phyloP scores from a whole-genome alignment of 2,113 vertebrate genomes.

The Reinhardtius hippoglossoides region DNA sequence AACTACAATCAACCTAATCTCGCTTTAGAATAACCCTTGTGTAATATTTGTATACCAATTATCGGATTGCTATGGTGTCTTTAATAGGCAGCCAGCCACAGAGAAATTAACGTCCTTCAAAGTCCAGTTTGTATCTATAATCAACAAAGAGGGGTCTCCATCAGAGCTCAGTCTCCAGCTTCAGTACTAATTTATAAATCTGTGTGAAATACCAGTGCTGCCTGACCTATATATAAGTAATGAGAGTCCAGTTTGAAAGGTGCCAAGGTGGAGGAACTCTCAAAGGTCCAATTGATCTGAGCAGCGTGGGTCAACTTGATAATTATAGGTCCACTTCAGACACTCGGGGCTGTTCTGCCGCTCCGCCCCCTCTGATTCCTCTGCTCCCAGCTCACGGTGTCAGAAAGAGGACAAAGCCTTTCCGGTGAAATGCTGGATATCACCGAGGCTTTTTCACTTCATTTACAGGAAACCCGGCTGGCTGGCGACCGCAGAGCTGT shows the following conservation, averaged over 20 bases:
- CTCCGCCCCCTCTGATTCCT: slow-evolving; percentile 13
- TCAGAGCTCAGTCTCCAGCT: background rate
- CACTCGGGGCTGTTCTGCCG: background rate
- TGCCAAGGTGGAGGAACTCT: background rate
- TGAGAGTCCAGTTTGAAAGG: background rate
- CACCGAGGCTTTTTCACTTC: slow-evolving; percentile 48
- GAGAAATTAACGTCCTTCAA: background rate
- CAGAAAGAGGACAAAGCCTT: slow-evolving; percentile 41
- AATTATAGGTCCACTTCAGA: slow-evolving; percentile 29
- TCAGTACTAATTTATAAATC: background rate
- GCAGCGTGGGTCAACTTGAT: slow-evolving; percentile 15
- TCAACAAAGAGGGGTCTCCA: background rate
- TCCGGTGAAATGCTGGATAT: slow-evolving; percentile 29
- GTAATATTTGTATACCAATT: too few relatives aligned
- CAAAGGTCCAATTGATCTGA: slow-evolving; percentile 26
- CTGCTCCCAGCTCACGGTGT: background rate
- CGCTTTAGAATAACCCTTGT: too few relatives aligned
- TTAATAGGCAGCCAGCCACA: too few relatives aligned
- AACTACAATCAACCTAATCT: too few relatives aligned
- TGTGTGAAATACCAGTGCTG: background rate
- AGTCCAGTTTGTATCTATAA: background rate
- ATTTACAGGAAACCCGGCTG: slow-evolving; percentile 42
- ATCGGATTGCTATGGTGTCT: too few relatives aligned
- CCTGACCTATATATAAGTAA: slow-evolving; percentile 5
- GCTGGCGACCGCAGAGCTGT: slow-evolving; percentile 10